These are phyloP conservation scores for Acanthopagrus latus DNA, from an alignment of 2,797 vertebrate species.

Conservation along the genomic window DNA sequence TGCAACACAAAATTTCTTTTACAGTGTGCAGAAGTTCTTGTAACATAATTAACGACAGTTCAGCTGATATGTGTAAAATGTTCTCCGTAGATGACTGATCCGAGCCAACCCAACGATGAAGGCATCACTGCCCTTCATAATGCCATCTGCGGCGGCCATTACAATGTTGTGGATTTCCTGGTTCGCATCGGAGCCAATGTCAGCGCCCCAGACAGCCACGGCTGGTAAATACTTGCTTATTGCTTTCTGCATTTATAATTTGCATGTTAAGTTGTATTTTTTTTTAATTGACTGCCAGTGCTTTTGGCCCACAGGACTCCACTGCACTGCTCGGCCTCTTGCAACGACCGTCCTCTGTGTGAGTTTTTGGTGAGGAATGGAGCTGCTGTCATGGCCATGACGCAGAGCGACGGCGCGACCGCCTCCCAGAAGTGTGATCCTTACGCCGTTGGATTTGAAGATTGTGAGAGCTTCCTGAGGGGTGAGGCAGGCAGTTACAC, in stretches of 20 bases:
- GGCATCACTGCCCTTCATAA: slow-evolving; percentile 96
- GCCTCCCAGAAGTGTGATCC: slow-evolving; percentile 94
- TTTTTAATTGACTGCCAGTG: background rate
- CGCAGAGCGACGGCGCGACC: slow-evolving; percentile 88
- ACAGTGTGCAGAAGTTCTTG: background rate
- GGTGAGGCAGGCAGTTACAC: slow-evolving; percentile 80
- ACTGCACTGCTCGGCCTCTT: slow-evolving; percentile 92
- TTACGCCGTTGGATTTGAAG: slow-evolving; percentile 86
- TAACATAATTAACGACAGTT: background rate
- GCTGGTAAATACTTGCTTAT: slow-evolving; percentile 85
- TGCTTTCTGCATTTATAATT: background rate
- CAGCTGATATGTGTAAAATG: background rate
- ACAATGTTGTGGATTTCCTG: slow-evolving; percentile 90
- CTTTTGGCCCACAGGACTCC: slow-evolving; percentile 87
- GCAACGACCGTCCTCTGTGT: slow-evolving; percentile 91
- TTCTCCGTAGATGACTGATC: slow-evolving; percentile 87
- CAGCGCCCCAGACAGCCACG: slow-evolving; percentile 93
- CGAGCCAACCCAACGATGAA: slow-evolving; percentile 93
- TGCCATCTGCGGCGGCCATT: slow-evolving; percentile 92
- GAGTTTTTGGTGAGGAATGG: slow-evolving; percentile 91
- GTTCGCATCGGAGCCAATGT: slow-evolving; percentile 90
- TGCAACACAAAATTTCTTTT: background rate
- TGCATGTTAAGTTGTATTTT: no score
- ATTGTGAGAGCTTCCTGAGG: slow-evolving; percentile 90
- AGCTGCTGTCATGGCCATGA: slow-evolving; percentile 91